phyloP scores from a whole-genome alignment of 2,888 invertebrate species.

The Fragum whitleyi region DNA sequence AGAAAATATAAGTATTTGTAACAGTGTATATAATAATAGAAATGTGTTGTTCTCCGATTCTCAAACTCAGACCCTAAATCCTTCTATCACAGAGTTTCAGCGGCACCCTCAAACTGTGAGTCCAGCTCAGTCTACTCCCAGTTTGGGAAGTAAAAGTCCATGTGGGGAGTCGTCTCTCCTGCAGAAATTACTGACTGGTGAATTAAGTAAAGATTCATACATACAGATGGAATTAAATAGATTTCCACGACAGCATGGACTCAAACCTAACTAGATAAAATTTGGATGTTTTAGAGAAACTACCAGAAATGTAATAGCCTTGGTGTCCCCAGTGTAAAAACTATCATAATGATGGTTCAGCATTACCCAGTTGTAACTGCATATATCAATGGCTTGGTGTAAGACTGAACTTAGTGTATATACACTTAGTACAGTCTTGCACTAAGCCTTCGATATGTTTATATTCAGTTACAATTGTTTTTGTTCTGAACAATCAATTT shows the following conservation, averaged over 20 bases:
- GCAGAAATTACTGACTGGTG: constrained; percentile 61
- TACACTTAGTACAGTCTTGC: no score
- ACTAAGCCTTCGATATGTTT: no score
- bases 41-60: background rate
- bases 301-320: no score
- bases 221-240: constrained; percentile 57
- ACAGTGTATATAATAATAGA: background rate
- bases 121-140: constrained; percentile 4
- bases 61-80: constrained; percentile 46
- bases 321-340: no score
- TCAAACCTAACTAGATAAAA: constrained; percentile 6
- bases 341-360: no score
- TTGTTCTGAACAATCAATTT: no score
- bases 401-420: no score
- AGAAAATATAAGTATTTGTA: constrained; percentile 5
- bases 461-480: no score
- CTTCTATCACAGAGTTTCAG: constrained; percentile 49
- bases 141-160: background rate
- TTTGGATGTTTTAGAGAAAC: no score
- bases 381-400: no score
- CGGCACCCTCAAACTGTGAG: constrained; percentile 27
- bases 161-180: constrained; percentile 17
- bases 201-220: constrained; percentile 61
- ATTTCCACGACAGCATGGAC: constrained; percentile 16
- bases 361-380: no score